These are phyloP conservation scores for Acanthopleura granulata DNA, from an alignment of 2,888 invertebrate genomes.

Conservation along the genomic window DNA sequence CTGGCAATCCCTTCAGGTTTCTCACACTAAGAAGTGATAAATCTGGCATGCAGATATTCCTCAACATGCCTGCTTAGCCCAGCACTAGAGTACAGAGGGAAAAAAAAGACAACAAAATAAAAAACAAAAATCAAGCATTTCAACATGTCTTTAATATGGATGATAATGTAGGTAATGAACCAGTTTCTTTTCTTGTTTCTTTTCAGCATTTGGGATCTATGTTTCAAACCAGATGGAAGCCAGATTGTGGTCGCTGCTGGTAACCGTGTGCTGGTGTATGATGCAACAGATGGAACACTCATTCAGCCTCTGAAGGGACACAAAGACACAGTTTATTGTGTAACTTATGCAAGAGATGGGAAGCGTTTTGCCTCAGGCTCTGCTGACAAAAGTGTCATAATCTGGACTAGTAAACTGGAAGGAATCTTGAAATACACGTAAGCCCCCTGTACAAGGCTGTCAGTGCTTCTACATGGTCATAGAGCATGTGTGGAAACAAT, in stretches of 20 bases:
- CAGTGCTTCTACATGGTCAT: too few species aligned
- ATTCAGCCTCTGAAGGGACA: constrained; percentile 95
- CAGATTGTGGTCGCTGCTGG: constrained; percentile 96
- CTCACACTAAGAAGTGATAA: too few species aligned
- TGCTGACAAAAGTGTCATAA: constrained; percentile 96
- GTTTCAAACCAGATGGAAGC: constrained; percentile 95
- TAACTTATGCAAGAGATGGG: constrained; percentile 93
- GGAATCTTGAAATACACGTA: constrained; percentile 96
- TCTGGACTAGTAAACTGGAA: constrained; percentile 97
- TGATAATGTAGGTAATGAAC: not conserved
- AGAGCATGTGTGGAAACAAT: too few species aligned
- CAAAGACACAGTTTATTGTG: constrained; percentile 92
- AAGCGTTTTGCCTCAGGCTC: constrained; percentile 97
- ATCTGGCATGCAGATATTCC: too few species aligned
- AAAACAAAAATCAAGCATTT: too few species aligned
- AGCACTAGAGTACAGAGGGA: too few species aligned
- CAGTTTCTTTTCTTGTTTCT: constrained; percentile 23
- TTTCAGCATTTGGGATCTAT: constrained; percentile 90
- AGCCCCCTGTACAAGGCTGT: constrained; percentile 60
- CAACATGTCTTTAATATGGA: not conserved
- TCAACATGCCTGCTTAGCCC: too few species aligned
- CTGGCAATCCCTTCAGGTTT: too few species aligned
- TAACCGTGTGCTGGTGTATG: constrained; percentile 94
- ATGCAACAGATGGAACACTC: constrained; percentile 89
- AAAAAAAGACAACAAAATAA: too few species aligned